A percentile compares a stretch with the other conserved stretches of the same genome.
phyloP scores from a whole-genome alignment of 2,797 vertebrate species.

The Strix occidentalis region DNA sequence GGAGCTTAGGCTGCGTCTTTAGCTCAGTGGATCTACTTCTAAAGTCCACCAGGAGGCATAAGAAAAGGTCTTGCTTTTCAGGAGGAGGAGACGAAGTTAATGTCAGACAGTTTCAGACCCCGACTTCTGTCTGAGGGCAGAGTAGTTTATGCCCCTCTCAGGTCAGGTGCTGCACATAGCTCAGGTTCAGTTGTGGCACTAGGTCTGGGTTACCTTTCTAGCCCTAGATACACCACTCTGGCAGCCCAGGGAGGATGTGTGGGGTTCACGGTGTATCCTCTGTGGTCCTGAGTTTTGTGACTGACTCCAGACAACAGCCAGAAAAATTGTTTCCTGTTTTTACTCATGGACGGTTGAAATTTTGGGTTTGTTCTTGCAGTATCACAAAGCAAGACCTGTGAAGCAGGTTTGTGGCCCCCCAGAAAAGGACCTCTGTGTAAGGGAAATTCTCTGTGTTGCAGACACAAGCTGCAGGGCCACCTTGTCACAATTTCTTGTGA shows the following conservation, averaged over 20 bases:
- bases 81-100: not conserved
- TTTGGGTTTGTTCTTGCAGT: not conserved
- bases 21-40: not conserved
- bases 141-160: not conserved
- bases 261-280: not conserved
- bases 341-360: not conserved
- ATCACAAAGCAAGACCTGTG: not conserved
- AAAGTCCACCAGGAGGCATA: not conserved
- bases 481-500: not conserved
- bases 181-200: not conserved
- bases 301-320: not conserved
- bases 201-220: not conserved
- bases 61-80: not conserved
- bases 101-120: not conserved
- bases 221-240: no score
- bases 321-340: not conserved
- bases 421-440: not conserved
- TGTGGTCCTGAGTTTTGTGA: not conserved
- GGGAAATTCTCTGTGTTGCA: not conserved
- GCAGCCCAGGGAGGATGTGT: accelerated
- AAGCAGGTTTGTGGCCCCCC: not conserved
- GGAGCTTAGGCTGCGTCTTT: not conserved
- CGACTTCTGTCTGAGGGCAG: not conserved
- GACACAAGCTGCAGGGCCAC: not conserved
- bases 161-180: accelerated